These are phyloP conservation scores for Baryphthengus martii DNA, from an alignment of 2,113 vertebrate species.

Conservation along the genomic window DNA sequence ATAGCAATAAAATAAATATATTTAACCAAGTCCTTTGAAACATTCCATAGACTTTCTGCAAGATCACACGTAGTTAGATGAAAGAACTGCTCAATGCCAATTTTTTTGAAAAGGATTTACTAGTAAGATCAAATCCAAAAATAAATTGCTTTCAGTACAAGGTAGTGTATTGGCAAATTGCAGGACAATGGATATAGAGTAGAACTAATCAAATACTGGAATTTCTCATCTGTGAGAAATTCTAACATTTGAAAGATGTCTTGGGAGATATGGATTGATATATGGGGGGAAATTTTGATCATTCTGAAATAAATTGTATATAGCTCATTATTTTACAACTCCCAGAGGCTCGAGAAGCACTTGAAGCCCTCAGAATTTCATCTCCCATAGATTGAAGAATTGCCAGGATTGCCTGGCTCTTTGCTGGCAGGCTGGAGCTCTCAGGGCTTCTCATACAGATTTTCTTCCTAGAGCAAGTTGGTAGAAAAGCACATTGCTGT, in stretches of 20 bases:
- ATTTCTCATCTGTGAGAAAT: not conserved
- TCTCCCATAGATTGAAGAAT: not conserved
- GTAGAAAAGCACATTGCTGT: not conserved
- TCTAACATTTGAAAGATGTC: not conserved
- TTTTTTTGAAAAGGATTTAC: not conserved
- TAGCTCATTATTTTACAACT: not conserved
- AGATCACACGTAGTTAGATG: constrained; percentile 9
- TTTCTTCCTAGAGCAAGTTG: not conserved
- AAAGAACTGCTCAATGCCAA: constrained; percentile 3
- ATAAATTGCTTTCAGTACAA: constrained; percentile 1
- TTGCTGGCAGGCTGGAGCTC: not conserved
- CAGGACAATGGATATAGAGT: not conserved
- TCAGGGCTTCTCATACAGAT: not conserved
- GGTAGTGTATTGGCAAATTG: not conserved
- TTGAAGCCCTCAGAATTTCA: not conserved
- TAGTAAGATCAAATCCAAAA: constrained; percentile 21
- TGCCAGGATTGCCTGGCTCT: not conserved
- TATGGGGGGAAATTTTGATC: not conserved
- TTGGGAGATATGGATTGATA: not conserved
- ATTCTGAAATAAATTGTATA: not conserved
- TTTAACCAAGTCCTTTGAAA: constrained; percentile 29
- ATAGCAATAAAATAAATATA: constrained; percentile 5
- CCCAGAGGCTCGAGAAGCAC: not conserved
- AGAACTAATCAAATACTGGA: not conserved
- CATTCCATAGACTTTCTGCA: constrained; percentile 2